Conservation (phyloP, 2,113 vertebrate genomes). For the Oreochromis tanganicae region DNA sequence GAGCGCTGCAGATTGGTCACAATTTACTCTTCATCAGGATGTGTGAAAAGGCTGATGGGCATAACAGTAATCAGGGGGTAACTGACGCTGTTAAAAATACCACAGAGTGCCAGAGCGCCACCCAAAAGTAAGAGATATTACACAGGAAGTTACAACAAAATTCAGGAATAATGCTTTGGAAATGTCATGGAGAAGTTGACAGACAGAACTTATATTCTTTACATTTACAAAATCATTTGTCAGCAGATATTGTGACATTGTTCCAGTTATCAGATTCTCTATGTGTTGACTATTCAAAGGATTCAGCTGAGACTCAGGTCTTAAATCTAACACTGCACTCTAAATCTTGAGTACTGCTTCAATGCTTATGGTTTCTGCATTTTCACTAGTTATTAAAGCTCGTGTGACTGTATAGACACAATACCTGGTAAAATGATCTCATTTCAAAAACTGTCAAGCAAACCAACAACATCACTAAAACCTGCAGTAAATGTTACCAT, state of each 20-base stretch:
- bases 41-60: background rate
- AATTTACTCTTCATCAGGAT: background rate
- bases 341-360: background rate
- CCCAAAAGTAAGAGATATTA: background rate
- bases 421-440: background rate
- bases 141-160: background rate
- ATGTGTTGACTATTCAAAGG: background rate
- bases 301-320: background rate
- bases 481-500: background rate
- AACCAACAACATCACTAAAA: background rate
- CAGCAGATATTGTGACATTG: background rate
- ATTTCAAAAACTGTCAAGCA: background rate
- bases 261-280: background rate
- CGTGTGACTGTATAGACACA: background rate
- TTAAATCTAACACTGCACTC: background rate
- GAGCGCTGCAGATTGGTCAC: background rate
- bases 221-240: background rate
- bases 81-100: background rate
- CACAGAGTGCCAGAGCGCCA: background rate
- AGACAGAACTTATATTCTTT: background rate
- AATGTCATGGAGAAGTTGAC: background rate
- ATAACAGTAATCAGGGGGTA: background rate
- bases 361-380: background rate
- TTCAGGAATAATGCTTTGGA: background rate
- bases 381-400: background rate